Evolutionary conservation across 1,140 invertebrate genomes (phyloP), one percentile per base, ranked within the genome.

Genomic region (Pectinophora gossypiella): DNA sequence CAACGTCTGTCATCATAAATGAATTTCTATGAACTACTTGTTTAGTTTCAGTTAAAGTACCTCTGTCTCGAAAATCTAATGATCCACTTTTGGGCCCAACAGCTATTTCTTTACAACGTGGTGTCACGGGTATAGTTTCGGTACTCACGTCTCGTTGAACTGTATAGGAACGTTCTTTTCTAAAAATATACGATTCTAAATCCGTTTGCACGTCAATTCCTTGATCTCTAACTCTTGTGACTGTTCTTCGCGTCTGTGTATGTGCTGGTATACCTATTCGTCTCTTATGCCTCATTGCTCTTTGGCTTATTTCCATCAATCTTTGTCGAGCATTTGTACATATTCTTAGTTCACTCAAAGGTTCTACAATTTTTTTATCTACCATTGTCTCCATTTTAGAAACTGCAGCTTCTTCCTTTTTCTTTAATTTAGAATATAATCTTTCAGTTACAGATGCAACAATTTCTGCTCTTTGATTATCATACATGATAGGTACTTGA

Each of bases 361-460:
- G 64, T 51, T 85, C 78, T 48, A 70, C 59, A 27, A 72, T 71
- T 71, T 83, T 88, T 53, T 68, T 83, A 48, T 89, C 81, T 18
- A 80, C 69, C 7, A 71, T 44, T 43, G 73, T 49, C 60, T 88
- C 75, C 19, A 74, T 44, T 74, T 88, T 85, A n/a, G 75, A 71
- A 45, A 81, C 76, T 12, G 80, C 81, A 15, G 65, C 76, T 21
- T 89, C 89, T 51, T 92, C 91, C 51, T 88, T 86, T 44, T 87
- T 89, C 67, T 91, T 92, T 20, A 89, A 81, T 56, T 89, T 90
- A 0, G 89, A 87, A 67, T 93, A 93, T n/a, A 93, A 72, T 54
- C 92, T 84, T 63, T 91, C 89, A 0, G 92, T 93, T 1, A 93
- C 92, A 0, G 91, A 91, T 9, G 92, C 91, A 12, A 93, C 91